phyloP scores from a whole-genome alignment of 2,797 vertebrate species.

The Poeciliopsis gracilis region DNA sequence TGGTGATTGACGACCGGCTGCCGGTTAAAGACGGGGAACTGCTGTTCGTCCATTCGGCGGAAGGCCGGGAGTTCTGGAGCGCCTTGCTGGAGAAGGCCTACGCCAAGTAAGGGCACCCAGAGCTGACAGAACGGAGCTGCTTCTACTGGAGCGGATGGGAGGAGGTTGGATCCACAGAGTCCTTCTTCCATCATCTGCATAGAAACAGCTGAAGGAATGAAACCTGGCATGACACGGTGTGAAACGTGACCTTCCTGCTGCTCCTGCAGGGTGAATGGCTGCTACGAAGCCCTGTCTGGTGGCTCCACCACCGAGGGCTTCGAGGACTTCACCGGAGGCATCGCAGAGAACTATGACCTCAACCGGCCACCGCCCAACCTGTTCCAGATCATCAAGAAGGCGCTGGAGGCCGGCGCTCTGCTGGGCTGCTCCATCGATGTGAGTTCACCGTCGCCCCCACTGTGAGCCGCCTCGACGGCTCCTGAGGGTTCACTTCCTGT shows the following conservation, averaged over 20 bases:
- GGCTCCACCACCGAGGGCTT: conserved; percentile 92
- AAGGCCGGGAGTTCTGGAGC: conserved; percentile 91
- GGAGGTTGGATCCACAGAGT: neutral
- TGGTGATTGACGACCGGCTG: conserved; percentile 91
- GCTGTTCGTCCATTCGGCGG: conserved; percentile 90
- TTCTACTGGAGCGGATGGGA: neutral
- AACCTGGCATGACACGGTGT: neutral
- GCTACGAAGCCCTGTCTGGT: conserved; percentile 89
- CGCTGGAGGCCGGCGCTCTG: conserved; percentile 86
- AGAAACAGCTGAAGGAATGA: neutral
- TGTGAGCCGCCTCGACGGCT: neutral
- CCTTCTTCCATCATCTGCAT: neutral
- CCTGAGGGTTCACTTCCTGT: neutral
- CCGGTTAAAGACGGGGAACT: conserved; percentile 88
- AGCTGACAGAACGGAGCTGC: neutral
- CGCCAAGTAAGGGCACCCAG: conserved; percentile 81
- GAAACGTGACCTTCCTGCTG: neutral
- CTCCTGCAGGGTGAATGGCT: conserved; percentile 84
- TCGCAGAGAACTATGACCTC: conserved; percentile 88
- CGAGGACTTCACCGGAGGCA: conserved; percentile 92
- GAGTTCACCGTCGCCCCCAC: conserved; percentile 9
- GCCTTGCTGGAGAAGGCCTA: conserved; percentile 93
- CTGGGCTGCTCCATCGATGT: conserved; percentile 94
- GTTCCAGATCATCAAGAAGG: conserved; percentile 84
- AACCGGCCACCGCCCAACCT: conserved; percentile 80